Base-by-base conservation (phyloP, 2,113 vertebrate genomes). In the Herpetotheres cachinnans region DNA sequence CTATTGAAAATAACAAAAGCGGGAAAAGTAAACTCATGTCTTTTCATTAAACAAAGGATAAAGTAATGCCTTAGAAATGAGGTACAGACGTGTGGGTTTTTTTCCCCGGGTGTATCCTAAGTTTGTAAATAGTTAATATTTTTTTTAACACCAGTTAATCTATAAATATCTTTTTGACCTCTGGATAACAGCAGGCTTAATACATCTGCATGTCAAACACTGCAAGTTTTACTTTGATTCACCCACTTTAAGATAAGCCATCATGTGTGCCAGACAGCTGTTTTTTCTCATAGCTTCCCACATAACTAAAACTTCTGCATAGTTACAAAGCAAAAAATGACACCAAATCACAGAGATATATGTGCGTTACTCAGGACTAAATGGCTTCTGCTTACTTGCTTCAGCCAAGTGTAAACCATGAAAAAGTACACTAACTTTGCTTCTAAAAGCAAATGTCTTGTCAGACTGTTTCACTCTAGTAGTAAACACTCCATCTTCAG, bases 81-180 rank as follows among this genome's bases (percentile, higher is more conserved):
- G 40, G 34, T 90, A 36, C 44, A 85, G 65, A 82, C 74, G 36
- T 38, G 9, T 72, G 40, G 13, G 0, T 0, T 22, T 82, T 87
- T 85, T 46, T 7, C 15, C 44, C 55, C 52, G 20, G 73, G 21
- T 16, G 15, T 80, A 80, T 44, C 22, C 46, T 44, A 44, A 44
- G 5, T 88, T 82, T 83, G 50, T 90, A 91, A 94, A 95, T 44
- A 85, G 91, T 90, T 95, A 94, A 85, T 85, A 82, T 88, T 89
- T 97, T 82, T 70, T 94, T 70, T 88, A 95, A 93, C 91, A 88
- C 62, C 49, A 77, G 58, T 82, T 93, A 91, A 88, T 82, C 84
- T 96, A 91, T 88, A 95, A 96, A 97, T 97, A 93, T 80, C 38
- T 95, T 91, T 87, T 77, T 88, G 82, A 91, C 82, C 91, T 96